A percentile compares a stretch with the other conserved stretches of the same genome.
These are phyloP conservation scores for Agrochola lota DNA, from an alignment of 2,888 invertebrate genomes.

Conservation along the genomic window DNA sequence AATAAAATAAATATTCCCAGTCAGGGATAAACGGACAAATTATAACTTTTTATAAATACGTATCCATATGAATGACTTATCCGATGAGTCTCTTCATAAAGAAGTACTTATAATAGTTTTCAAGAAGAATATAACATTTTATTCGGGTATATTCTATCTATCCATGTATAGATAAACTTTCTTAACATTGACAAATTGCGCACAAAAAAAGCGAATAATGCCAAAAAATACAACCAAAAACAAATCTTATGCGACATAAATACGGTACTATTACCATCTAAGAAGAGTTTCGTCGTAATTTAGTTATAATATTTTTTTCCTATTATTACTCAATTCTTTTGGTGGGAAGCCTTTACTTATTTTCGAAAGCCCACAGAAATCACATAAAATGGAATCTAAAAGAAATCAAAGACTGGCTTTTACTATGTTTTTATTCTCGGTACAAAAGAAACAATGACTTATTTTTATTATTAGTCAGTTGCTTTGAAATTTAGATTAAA, in stretches of 20 bases:
- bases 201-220: background rate
- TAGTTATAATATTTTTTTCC: background rate
- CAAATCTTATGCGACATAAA: background rate
- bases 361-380: slow-evolving; percentile 38
- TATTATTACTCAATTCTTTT: slow-evolving; percentile 37
- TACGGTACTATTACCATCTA: slow-evolving; percentile 18
- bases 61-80: slow-evolving; percentile 5
- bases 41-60: background rate
- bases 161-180: slow-evolving; percentile 3
- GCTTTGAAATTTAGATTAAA: slow-evolving; percentile 18
- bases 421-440: slow-evolving; percentile 16
- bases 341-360: slow-evolving; percentile 25
- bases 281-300: slow-evolving; percentile 12
- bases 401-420: slow-evolving; percentile 27
- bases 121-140: background rate
- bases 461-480: background rate
- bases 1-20: background rate
- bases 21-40: background rate
- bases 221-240: too few relatives aligned
- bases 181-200: background rate
- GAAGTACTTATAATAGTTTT: slow-evolving; percentile 3
- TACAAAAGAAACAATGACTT: slow-evolving; percentile 32
- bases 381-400: slow-evolving; percentile 11
- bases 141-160: background rate
- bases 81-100: background rate